Base-by-base conservation (phyloP, 64 coral and sea anemone species). In the Montipora capricornis region DNA sequence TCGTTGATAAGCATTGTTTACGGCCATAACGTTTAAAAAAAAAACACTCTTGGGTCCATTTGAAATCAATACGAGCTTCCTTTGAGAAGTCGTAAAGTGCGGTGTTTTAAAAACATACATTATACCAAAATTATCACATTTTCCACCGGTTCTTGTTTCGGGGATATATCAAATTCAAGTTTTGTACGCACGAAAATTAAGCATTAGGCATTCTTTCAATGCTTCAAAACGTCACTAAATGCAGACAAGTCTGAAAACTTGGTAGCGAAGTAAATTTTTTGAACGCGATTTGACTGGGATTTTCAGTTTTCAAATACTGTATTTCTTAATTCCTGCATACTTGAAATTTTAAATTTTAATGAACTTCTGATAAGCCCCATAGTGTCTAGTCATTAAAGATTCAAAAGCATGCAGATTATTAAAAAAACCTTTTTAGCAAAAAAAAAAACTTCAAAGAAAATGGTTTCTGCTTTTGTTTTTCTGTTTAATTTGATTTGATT, bases 311-410 rank as follows among this genome's bases (percentile, higher is more conserved):
- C 61, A n/a, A 68, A 60, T 49, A 37, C 37, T 37, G 37, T 37
- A 4, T 49, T 70, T 2, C 10, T 5, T 20, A 62, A 85, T 85
- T 85, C 70, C 66, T 45, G 44, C 61, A 7, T 6, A 84, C 45
- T 84, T 84, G n/a, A 70, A 71, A 37, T 71, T 83, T 37, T 85
- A 85, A 85, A 71, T 70, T 85, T 85, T 85, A 85, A 85, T 85
- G 64, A 71, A 70, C 45, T 49, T 44, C 66, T 20, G 9, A 55
- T 85, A 8, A 17, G 60, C 82, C 17, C 12, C 16, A 5, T 78
- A 19, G 49, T 49, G 47, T 78, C 76, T 37, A 37, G 76, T 1
- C 46, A 78, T 78, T 49, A 78, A 49, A 19, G 47, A 19, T 49
- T 78, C 5, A 16, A 78, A 44, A 22, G 29, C 74, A 13, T 44